phyloP scores from a whole-genome alignment of 2,888 invertebrate genomes.

The Rutpela maculata region DNA sequence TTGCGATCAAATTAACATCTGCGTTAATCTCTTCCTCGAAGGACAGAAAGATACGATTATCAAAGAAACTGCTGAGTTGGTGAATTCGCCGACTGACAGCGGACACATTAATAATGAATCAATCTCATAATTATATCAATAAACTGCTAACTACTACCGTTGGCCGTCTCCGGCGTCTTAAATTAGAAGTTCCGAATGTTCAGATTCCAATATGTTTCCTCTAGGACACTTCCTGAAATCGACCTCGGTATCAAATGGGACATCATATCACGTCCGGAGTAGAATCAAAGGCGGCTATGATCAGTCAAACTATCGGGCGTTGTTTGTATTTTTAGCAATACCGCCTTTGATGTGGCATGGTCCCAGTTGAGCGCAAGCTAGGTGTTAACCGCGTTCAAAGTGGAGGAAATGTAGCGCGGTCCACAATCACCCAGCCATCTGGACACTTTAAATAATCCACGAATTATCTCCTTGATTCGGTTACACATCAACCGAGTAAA shows the following conservation, averaged over 20 bases:
- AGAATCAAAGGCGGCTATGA: slow-evolving; percentile 43
- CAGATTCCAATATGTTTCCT: slow-evolving; percentile 36
- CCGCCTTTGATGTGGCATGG: slow-evolving; percentile 71
- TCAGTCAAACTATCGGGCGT: slow-evolving; percentile 59
- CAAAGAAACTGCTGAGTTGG: slow-evolving; percentile 36
- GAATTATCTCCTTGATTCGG: slow-evolving; percentile 38
- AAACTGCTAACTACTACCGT: slow-evolving; percentile 34
- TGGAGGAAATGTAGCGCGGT: slow-evolving; percentile 71
- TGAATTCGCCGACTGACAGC: slow-evolving; percentile 29
- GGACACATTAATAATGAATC: slow-evolving; percentile 36
- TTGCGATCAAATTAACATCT: slow-evolving; percentile 23
- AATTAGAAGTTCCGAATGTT: slow-evolving; percentile 40
- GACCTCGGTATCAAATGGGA: slow-evolving; percentile 42
- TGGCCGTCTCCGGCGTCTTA: slow-evolving; percentile 26
- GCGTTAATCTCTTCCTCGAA: slow-evolving; percentile 27
- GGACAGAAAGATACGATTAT: slow-evolving; percentile 16
- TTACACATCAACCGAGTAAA: slow-evolving; percentile 30
- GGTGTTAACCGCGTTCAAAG: slow-evolving; percentile 72
- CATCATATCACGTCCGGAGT: slow-evolving; percentile 42
- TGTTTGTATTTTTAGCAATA: slow-evolving; percentile 71
- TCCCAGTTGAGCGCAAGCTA: slow-evolving; percentile 71
- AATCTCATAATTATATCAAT: slow-evolving; percentile 41
- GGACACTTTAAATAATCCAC: slow-evolving; percentile 42
- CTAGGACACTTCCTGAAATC: slow-evolving; percentile 39
- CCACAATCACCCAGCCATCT: slow-evolving; percentile 49